Conservation (phyloP, 2,113 vertebrate genomes). For the human (Homo sapiens) region GRCh38 chr3:20554501-20555000, state of each 20-base stretch:
- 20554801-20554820: neutral
- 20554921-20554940: constrained; percentile 50
- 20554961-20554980: constrained; percentile 43
- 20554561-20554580: constrained; percentile 17
- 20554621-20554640: neutral
- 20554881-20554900: constrained; percentile 49
- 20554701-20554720: neutral
- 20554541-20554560: neutral
- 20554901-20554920: constrained; percentile 39
- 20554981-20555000: constrained; percentile 39
- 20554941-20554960: constrained; percentile 7
- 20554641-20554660: constrained; percentile 16
- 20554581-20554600: constrained; percentile 38
- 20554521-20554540: neutral
- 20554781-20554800: neutral
- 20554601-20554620: constrained; percentile 17
- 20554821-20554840: constrained; percentile 2
- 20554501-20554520: neutral
- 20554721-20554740: constrained; percentile 53
- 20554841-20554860: neutral
- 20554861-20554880: neutral
- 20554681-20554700: constrained; percentile 56
- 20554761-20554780: neutral
- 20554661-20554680: constrained; percentile 39
- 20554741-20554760: neutral